Conservation (phyloP, 2,888 invertebrate genomes). For the Mimas tiliae region DNA sequence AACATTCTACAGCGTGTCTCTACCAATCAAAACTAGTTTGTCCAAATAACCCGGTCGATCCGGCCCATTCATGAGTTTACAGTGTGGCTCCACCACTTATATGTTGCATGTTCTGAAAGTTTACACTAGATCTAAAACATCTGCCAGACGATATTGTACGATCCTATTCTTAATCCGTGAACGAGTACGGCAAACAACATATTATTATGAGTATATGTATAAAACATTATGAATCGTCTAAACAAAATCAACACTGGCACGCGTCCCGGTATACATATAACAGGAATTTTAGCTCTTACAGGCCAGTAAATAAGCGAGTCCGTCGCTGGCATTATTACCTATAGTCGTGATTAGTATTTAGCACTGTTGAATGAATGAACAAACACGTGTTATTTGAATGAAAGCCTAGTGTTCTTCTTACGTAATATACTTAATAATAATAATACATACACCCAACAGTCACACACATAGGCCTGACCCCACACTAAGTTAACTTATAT, state of each 20-base stretch:
- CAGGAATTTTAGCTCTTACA: background rate
- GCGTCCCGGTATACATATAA: conserved; percentile 6
- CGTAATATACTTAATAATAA: no score
- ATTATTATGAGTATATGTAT: background rate
- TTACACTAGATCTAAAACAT: background rate
- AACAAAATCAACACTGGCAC: conserved; percentile 14
- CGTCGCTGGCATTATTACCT: conserved; percentile 1
- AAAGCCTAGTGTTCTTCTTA: background rate
- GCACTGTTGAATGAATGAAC: background rate
- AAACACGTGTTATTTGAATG: conserved; percentile 1
- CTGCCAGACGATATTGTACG: background rate
- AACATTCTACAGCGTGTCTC: no score
- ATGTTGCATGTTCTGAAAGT: no score
- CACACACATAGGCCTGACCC: no score
- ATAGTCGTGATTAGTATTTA: no score
- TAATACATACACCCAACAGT: no score
- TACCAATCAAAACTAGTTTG: no score
- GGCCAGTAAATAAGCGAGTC: conserved; percentile 20
- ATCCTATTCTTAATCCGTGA: background rate
- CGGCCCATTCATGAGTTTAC: no score
- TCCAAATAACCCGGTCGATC: no score
- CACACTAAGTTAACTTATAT: no score
- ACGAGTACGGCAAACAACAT: background rate
- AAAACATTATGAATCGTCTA: conserved; percentile 18
- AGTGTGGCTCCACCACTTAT: no score